Base-by-base conservation (phyloP, 2,888 invertebrate genomes). In the Oscheius sp. region DNA sequence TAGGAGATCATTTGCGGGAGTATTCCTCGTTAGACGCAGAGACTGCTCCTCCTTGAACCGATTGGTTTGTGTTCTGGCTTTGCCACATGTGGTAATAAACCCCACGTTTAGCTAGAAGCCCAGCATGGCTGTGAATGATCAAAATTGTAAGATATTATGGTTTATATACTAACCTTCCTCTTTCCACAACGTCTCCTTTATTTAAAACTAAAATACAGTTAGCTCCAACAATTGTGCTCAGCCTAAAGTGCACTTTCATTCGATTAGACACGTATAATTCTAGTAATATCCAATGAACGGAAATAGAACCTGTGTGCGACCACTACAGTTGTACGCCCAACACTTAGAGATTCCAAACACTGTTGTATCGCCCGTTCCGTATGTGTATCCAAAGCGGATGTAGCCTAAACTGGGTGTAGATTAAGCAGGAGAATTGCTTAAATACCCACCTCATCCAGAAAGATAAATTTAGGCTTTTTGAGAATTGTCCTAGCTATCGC, bases 401-500 rank as follows among this genome's bases (percentile, higher is more conserved):
- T 90, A 1, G 90, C 90, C 89, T 90, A 56, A 12, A 61, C n/a
- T n/a, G n/a, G n/a, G n/a, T n/a, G n/a, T n/a, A n/a, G n/a, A 72
- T 13, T 1, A 43, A 18, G 1, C 5, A 55, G 2, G 41, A 21
- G 16, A 52, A n/a, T 29, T 2, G 1, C 18, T 25, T n/a, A 23
- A 46, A 0, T n/a, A n/a, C n/a, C 46, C 72, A 90, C 97, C 90
- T 98, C 98, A 89, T 98, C 98, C 9, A 98, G 90, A 2, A 98
- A 90, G 12, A 98, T 94, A 76, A 97, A 93, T 46, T 92, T 92
- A 0, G 97, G 97, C 2, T 94, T 92, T 89, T 98, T 98, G 27
- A 99, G 91, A 27, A 99, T 91, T 0, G 97, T 97, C 77, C 98
- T 91, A 0, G 98, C 98, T 79, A 98, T 98, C 0, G 97, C 98